Conservation (phyloP, 1,140 invertebrate genomes). For the Apis mellifera region DNA sequence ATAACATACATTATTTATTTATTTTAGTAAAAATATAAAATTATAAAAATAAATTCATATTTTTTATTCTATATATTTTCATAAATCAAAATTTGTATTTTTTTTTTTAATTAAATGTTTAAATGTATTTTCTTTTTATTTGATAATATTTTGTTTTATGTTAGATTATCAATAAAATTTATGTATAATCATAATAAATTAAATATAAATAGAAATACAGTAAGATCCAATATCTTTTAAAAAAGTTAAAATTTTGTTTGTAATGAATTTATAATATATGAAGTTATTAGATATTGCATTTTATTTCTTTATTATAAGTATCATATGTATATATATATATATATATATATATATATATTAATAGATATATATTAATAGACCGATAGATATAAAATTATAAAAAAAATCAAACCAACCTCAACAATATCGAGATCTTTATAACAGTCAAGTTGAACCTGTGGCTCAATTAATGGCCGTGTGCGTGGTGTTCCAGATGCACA, state of each 20-base stretch:
- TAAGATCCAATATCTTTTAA: no score
- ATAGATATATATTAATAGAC: no score
- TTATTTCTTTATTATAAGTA: neutral
- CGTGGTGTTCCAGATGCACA: conserved; percentile 75
- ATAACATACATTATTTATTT: neutral
- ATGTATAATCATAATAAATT: no score
- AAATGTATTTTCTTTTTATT: no score
- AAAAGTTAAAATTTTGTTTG: no score
- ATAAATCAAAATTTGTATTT: neutral
- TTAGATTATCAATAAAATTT: no score
- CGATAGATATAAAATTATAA: neutral
- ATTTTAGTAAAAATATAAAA: neutral
- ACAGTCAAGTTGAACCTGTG: conserved; percentile 81
- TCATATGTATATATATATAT: neutral
- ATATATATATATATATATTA: neutral
- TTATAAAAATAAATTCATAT: neutral
- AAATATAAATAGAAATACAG: no score
- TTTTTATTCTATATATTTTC: neutral
- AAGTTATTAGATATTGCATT: no score
- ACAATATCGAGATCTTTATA: conserved; percentile 81
- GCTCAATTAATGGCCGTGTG: conserved; percentile 79
- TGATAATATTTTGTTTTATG: no score
- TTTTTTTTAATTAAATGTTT: no score
- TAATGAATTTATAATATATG: no score
- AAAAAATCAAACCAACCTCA: conserved; percentile 70